Base-by-base conservation (phyloP, 2,888 invertebrate species). In the Ophonus ardosiacus region DNA sequence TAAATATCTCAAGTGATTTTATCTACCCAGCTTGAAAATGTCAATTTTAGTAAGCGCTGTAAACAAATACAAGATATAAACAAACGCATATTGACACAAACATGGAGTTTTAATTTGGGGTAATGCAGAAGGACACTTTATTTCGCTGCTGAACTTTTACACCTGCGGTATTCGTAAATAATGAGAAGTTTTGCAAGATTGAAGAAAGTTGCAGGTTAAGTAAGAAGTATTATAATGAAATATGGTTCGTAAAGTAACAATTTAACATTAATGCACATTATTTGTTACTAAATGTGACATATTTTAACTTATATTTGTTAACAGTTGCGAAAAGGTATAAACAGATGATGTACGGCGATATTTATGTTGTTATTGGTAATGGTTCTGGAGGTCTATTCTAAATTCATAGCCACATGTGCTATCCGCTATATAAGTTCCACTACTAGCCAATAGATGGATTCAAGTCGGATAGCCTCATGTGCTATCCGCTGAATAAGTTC, bases 121-220 rank as follows among this genome's bases (percentile, higher is more conserved):
- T 74, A 74, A 74, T 74, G 71, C 43, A 74, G 71, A 51, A 74
- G 71, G 71, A 40, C 40, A 74, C 8, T 74, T 74, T 74, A 74
- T 74, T 74, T 74, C 8, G 17, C 10, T 21, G 71, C 18, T 74
- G 71, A 74, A 74, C 71, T 74, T 74, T 74, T 43, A 74, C 40
- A 74, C 68, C 31, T 68, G 24, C 31, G 10, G n/a, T n/a, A n/a
- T 68, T 63, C 13, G 63, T 63, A 63, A 63, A 31, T 68, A 68
- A 68, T 38, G 43, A 51, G 43, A 8, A 51, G 43, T 51, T 51
- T 51, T 51, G 43, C 43, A 51, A 51, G 43, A 51, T 31, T 51
- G 43, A 51, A 51, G 43, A 51, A 51, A 51, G 43, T 51, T 51
- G 43, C 43, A 51, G 43, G 43, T 51, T 51, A 51, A 51, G 43